These are phyloP conservation scores for Salvelinus namaycush DNA, from an alignment of 2,113 vertebrate species.

Conservation along the genomic window DNA sequence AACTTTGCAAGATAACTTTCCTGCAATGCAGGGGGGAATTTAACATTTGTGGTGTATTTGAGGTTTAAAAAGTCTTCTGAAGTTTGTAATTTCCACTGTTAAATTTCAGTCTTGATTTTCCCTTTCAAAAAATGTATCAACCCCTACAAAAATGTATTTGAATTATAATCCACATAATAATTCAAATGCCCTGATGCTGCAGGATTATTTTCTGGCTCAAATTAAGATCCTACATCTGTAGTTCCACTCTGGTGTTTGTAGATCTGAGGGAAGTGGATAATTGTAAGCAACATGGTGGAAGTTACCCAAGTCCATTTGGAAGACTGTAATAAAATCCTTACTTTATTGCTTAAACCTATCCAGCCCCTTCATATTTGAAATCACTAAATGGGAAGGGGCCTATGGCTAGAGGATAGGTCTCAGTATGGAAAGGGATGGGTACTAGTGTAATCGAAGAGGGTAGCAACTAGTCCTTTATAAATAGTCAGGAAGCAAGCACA, in stretches of 20 bases:
- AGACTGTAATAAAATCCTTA: background rate
- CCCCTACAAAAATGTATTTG: too few relatives aligned
- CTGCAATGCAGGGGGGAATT: too few relatives aligned
- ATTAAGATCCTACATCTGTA: background rate
- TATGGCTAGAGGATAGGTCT: constrained; percentile 6
- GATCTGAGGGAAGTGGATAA: background rate
- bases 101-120: too few relatives aligned
- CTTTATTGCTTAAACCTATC: background rate
- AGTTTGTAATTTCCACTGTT: too few relatives aligned
- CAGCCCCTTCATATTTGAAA: background rate
- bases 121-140: too few relatives aligned
- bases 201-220: too few relatives aligned
- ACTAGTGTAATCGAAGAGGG: constrained; percentile 45
- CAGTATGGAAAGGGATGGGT: constrained; percentile 14
- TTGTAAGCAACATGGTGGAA: background rate
- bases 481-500: constrained; percentile 38
- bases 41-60: too few relatives aligned
- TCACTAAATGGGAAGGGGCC: background rate
- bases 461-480: constrained; percentile 55
- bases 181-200: too few relatives aligned
- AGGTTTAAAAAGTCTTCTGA: too few relatives aligned
- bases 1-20: too few relatives aligned
- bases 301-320: background rate
- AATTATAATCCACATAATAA: too few relatives aligned
- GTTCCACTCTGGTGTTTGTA: background rate